Evolutionary conservation across 2,888 invertebrate species (phyloP).

Genomic region (Papilio demoleus): DNA sequence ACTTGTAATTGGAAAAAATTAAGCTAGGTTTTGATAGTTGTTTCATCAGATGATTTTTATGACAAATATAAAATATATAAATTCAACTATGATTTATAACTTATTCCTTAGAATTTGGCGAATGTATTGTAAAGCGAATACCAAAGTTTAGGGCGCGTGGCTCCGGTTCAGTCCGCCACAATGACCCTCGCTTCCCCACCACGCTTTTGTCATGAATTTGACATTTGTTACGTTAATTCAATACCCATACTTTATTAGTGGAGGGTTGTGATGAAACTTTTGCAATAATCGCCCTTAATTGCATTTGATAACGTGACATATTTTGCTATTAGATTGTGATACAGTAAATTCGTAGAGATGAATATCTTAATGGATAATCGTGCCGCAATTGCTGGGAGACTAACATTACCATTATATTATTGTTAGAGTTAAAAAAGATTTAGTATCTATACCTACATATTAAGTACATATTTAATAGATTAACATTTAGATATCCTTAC

Average conservation of each 20-base stretch:
- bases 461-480: too few relatives aligned
- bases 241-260: conserved; percentile 19
- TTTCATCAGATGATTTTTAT: background rate
- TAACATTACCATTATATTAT: background rate
- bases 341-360: background rate
- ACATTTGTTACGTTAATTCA: conserved; percentile 43
- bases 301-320: conserved; percentile 6
- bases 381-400: background rate
- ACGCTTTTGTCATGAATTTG: conserved; percentile 56
- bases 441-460: background rate
- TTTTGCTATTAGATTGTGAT: conserved; percentile 6
- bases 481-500: too few relatives aligned
- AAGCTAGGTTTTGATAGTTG: background rate
- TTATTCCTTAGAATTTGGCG: conserved; percentile 45
- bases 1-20: too few relatives aligned
- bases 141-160: conserved; percentile 55
- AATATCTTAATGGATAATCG: background rate
- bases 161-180: conserved; percentile 45
- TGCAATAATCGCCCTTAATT: conserved; percentile 21
- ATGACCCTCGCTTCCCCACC: conserved; percentile 46
- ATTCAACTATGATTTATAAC: conserved; percentile 40
- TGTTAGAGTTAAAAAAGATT: background rate
- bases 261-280: conserved; percentile 31
- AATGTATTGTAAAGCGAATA: conserved; percentile 58
- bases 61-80: background rate